Percentiles rank a stretch among this genome's conserved stretches.
These are phyloP conservation scores for Leptobrachium leishanense DNA, from an alignment of 2,113 vertebrate species.

Conservation along the genomic window DNA sequence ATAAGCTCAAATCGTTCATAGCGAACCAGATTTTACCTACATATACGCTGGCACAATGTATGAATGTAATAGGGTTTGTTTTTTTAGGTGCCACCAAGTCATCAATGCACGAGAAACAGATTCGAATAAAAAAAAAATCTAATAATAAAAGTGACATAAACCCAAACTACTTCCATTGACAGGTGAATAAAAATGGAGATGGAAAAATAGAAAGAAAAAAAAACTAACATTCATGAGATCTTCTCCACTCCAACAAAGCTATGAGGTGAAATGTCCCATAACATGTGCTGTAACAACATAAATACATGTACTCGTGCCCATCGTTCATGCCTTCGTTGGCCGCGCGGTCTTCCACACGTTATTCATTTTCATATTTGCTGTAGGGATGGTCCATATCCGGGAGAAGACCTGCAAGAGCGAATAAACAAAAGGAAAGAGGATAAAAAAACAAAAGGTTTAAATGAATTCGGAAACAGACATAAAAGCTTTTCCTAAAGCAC, in stretches of 20 bases:
- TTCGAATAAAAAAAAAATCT: no score
- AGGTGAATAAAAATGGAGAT: background rate
- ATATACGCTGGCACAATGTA: no score
- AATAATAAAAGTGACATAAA: no score
- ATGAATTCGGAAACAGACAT: background rate
- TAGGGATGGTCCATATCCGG: slow-evolving; percentile 82
- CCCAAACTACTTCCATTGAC: no score
- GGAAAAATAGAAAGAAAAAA: background rate
- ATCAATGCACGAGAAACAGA: no score
- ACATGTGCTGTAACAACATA: background rate
- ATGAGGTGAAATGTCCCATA: background rate
- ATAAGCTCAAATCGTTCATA: no score
- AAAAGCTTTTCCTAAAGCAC: no score
- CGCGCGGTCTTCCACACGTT: slow-evolving; percentile 27
- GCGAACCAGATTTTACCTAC: no score
- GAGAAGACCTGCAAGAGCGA: slow-evolving; percentile 72
- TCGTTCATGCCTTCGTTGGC: background rate
- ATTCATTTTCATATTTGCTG: slow-evolving; percentile 87
- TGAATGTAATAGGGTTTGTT: no score
- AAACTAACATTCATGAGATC: background rate
- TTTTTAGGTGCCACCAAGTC: no score
- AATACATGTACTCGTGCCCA: background rate
- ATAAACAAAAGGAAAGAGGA: slow-evolving; percentile 28
- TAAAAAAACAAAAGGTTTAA: background rate
- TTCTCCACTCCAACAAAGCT: no score